Evolutionary conservation across 2,888 invertebrate genomes (phyloP).

Genomic region (Lochmaea capreae): DNA sequence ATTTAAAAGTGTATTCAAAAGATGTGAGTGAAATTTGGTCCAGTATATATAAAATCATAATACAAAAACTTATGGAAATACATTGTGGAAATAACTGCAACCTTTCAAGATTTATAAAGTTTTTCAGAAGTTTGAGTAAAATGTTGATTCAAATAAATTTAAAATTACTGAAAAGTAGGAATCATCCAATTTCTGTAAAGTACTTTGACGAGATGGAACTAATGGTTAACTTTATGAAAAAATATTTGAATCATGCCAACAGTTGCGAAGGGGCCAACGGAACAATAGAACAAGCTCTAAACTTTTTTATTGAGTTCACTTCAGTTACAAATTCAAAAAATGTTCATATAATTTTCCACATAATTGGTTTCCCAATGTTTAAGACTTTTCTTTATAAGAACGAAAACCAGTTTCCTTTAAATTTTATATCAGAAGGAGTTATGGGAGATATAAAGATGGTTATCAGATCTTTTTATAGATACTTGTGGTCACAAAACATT

Average conservation of each 20-base stretch:
- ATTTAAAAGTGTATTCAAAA: conserved; percentile 40
- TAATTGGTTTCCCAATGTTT: conserved; percentile 52
- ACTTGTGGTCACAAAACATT: conserved; percentile 44
- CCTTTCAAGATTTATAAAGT: conserved; percentile 30
- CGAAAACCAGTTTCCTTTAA: conserved; percentile 48
- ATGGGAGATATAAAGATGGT: conserved; percentile 45
- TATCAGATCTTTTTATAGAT: conserved; percentile 48
- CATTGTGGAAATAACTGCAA: conserved; percentile 33
- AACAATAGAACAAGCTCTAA: conserved; percentile 35
- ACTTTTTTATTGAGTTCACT: conserved; percentile 50
- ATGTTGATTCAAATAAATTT: conserved; percentile 44
- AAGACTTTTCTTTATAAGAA: conserved; percentile 44
- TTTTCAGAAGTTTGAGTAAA: conserved; percentile 37
- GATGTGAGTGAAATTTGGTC: conserved; percentile 46
- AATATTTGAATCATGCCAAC: conserved; percentile 44
- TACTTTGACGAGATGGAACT: conserved; percentile 49
- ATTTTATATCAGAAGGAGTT: conserved; percentile 48
- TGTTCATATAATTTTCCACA: conserved; percentile 54
- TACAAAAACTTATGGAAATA: conserved; percentile 30
- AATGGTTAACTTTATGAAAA: conserved; percentile 42
- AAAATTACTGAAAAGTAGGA: conserved; percentile 36
- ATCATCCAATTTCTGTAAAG: conserved; percentile 30
- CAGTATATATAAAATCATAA: conserved; percentile 41
- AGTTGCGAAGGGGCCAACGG: conserved; percentile 37
- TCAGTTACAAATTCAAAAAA: conserved; percentile 51